Evolutionary conservation across 2,797 vertebrate genomes (phyloP), one percentile per base, ranked within the genome.

Genomic region (Sebastiscus tertius): DNA sequence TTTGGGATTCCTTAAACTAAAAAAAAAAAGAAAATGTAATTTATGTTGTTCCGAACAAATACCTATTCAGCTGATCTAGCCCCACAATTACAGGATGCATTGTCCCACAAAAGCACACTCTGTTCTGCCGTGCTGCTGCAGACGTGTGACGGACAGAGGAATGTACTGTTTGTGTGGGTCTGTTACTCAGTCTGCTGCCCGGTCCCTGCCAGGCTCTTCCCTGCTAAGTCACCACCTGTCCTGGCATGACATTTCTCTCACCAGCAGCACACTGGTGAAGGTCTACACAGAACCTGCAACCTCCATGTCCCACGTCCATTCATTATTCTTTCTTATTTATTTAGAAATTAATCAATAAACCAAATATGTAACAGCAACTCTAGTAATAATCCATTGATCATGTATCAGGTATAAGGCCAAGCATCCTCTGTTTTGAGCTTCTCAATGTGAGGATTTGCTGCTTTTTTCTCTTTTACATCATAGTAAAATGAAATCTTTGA

Each of bases 111-210:
- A 83, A 79, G 62, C 67, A 16, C 46, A n/a, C 72, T 83, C 39
- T 90, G 90, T 90, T 77, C 82, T 61, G 61, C 20, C 36, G 14
- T 49, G 61, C 72, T 70, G 82, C 59, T 56, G 82, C 39, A 5
- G 70, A 69, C 29, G 14, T 52, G 61, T 36, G 82, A 75, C 77
- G 79, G 81, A 80, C 76, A 82, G 67, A 91, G 83, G 80, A 88
- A 85, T 84, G 78, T 24, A 67, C 42, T 73, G 26, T 72, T 6
- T 46, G 60, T 31, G 29, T 18, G 27, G 22, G 46, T 58, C 20
- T 62, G 64, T 58, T 56, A n/a, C 11, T 29, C 56, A 4, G 16
- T 46, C 63, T 72, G 49, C 63, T 56, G 60, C 13, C 18, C 63
- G 3, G 27, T 69, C 33, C 26, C 42, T 18, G 68, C 46, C 58